Evolutionary conservation across 2,888 invertebrate genomes (phyloP).

Genomic region (Gastracanthus pulcherrimus): DNA sequence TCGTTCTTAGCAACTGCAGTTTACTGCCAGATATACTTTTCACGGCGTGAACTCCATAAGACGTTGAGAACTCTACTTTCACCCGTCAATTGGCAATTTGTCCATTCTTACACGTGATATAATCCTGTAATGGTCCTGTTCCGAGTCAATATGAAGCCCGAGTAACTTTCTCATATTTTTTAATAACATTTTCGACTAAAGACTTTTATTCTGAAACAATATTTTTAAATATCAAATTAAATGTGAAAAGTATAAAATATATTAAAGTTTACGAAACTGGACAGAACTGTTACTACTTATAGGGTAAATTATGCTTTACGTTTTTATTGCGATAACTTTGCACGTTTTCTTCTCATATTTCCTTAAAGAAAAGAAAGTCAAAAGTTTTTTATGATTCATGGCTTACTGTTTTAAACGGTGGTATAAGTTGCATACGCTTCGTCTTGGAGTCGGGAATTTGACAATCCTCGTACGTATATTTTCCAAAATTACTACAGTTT

Average conservation of each 20-base stretch:
- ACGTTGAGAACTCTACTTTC: neutral
- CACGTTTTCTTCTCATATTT: neutral
- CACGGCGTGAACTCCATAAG: neutral
- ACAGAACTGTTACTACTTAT: neutral
- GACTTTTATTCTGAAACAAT: no score
- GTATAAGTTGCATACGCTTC: neutral
- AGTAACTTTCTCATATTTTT: neutral
- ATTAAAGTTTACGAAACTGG: neutral
- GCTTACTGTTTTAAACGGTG: neutral
- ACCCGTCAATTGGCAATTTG: neutral
- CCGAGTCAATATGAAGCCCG: neutral
- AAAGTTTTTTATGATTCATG: neutral
- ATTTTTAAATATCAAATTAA: no score
- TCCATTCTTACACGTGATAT: neutral
- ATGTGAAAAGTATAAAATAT: neutral
- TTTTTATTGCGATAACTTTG: neutral
- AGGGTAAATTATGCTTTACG: neutral
- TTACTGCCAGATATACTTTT: no score
- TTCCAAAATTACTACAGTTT: neutral
- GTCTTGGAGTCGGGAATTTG: neutral
- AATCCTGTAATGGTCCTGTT: neutral
- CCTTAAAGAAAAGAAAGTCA: neutral
- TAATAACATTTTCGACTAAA: neutral
- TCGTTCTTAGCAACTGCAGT: no score
- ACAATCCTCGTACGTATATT: neutral